Evolutionary conservation across 2,797 vertebrate species (phyloP).

Genomic region (Pseudochromis fuscus): DNA sequence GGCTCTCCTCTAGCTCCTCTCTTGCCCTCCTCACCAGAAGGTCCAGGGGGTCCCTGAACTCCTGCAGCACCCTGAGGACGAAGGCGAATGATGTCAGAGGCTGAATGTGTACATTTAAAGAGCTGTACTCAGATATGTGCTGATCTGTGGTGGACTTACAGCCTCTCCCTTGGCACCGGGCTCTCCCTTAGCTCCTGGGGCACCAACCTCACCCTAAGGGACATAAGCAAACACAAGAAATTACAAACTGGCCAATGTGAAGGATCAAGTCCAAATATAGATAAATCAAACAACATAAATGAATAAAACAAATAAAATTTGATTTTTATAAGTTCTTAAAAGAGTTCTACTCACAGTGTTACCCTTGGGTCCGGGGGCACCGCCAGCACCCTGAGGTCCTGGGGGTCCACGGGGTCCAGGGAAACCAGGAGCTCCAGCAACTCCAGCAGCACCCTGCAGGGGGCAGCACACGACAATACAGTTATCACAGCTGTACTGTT

Average conservation of each 20-base stretch:
- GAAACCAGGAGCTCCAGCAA: slow-evolving; percentile 97
- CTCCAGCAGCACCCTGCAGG: slow-evolving; percentile 92
- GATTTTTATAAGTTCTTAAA: too few species aligned
- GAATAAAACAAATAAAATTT: not conserved
- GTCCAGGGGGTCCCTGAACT: slow-evolving; percentile 91
- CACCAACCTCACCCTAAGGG: slow-evolving; percentile 91
- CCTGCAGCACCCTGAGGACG: slow-evolving; percentile 88
- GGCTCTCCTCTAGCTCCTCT: slow-evolving; percentile 95
- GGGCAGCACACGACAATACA: slow-evolving; percentile 71
- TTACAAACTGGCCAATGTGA: not conserved
- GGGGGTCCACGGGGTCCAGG: slow-evolving; percentile 96
- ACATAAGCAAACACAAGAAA: slow-evolving; percentile 39
- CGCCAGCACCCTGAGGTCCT: slow-evolving; percentile 91
- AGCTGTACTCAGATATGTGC: not conserved
- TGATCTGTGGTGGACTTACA: slow-evolving; percentile 80
- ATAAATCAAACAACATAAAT: not conserved
- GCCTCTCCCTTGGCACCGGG: slow-evolving; percentile 93
- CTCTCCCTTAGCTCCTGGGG: slow-evolving; percentile 93
- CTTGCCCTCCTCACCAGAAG: slow-evolving; percentile 96
- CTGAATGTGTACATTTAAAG: not conserved
- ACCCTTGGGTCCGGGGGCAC: slow-evolving; percentile 93
- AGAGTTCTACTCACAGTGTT: slow-evolving; percentile 91
- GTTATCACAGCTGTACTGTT: slow-evolving; percentile 23
- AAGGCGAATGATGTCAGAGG: slow-evolving; percentile 11
- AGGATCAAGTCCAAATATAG: too few species aligned